These are phyloP conservation scores for Stictonetta naevosa DNA, from an alignment of 2,113 vertebrate genomes.

Conservation along the genomic window DNA sequence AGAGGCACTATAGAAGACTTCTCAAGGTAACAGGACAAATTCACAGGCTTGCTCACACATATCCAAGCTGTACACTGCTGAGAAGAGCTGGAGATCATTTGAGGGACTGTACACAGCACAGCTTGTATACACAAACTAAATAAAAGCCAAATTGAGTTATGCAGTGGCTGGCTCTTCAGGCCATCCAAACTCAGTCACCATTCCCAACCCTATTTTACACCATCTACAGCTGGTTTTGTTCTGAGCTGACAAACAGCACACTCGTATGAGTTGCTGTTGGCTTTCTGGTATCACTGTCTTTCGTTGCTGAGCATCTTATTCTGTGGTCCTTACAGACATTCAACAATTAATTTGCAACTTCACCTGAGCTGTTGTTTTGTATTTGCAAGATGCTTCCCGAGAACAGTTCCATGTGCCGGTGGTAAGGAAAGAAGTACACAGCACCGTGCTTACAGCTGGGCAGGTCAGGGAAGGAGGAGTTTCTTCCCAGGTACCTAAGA, in stretches of 20 bases:
- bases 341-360: neutral
- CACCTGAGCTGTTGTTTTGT: neutral
- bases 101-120: neutral
- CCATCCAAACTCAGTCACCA: neutral
- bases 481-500: neutral
- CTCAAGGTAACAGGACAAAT: neutral
- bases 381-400: neutral
- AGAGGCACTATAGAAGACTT: neutral
- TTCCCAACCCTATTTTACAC: neutral
- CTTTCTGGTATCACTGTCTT: neutral
- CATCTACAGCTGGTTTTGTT: neutral
- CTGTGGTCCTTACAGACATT: neutral
- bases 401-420: neutral
- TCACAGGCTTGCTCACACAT: neutral
- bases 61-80: neutral
- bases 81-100: neutral
- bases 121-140: neutral
- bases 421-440: neutral
- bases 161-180: neutral
- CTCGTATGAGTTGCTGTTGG: rapidly evolving
- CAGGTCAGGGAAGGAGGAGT: neutral
- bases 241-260: neutral
- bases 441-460: neutral
- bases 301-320: neutral
- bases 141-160: neutral